Base-by-base conservation (phyloP, 2,113 vertebrate species). In the Hemichromis elongatus region DNA sequence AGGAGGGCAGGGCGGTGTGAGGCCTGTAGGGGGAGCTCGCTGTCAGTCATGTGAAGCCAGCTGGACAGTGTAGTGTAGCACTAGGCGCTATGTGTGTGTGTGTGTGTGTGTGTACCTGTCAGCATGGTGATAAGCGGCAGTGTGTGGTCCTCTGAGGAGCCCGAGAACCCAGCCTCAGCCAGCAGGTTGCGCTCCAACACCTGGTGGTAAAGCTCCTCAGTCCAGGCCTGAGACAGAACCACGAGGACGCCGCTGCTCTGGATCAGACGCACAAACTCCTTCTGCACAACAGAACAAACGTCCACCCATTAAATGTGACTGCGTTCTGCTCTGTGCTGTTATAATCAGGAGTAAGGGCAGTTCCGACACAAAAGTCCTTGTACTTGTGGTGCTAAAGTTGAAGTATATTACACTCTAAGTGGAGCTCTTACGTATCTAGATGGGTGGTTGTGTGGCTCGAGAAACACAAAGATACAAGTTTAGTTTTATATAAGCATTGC, bases 171-270 rank as follows among this genome's bases (percentile, higher is more conserved):
- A 0, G 98, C 97, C 86, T 99, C 98, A 1, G 96, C 97, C 53
- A 99, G 96, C 93, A 99, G 97, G 95, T 99, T 99, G 66, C 96
- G 96, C 86, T 99, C 97, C 1, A 99, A 90, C 30, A 99, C 96
- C 90, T 98, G 98, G 55, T 97, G 96, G 92, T 98, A 99, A 1
- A 99, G 95, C 63, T 99, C 98, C 94, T 99, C 98, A 2, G 99
- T 97, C 99, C 99, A 99, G 78, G 96, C 93, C 94, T 98, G 97
- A 35, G 98, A 99, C 92, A 99, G 96, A 24, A 99, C 97, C 95
- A 99, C 97, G 11, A 99, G 90, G 66, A 98, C 96, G 0, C 98
- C 98, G 13, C 97, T 98, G 95, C 95, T 97, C 91, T 99, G 99
- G 66, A 99, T 93, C 89, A 97, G 97, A 88, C 96, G 97, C 92